Percentiles rank a stretch among this genome's conserved stretches.
Conservation (phyloP, 2,888 invertebrate species). For the Patella depressa region DNA sequence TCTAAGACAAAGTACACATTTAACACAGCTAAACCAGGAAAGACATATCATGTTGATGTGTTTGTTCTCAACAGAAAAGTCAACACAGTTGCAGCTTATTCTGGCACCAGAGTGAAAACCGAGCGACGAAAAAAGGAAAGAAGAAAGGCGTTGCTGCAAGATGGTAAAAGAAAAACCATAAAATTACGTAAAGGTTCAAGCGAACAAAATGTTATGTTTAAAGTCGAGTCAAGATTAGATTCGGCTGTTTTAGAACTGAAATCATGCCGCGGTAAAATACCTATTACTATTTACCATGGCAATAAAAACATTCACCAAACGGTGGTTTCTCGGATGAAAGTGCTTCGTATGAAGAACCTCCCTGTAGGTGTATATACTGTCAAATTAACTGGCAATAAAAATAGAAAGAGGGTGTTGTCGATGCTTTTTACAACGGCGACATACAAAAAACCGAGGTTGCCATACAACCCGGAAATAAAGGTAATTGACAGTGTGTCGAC, state of each 20-base stretch:
- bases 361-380: slow-evolving; percentile 48
- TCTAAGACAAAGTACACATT: slow-evolving; percentile 74
- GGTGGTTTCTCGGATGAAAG: slow-evolving; percentile 45
- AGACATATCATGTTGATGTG: slow-evolving; percentile 75
- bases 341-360: slow-evolving; percentile 46
- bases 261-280: slow-evolving; percentile 49
- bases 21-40: slow-evolving; percentile 72
- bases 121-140: slow-evolving; percentile 32
- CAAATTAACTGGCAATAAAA: slow-evolving; percentile 37
- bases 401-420: slow-evolving; percentile 44
- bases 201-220: slow-evolving; percentile 29
- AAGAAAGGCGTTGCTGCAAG: slow-evolving; percentile 41
- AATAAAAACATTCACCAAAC: slow-evolving; percentile 38
- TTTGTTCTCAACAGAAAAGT: slow-evolving; percentile 75
- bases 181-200: slow-evolving; percentile 28
- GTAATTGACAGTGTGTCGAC: slow-evolving; percentile 60
- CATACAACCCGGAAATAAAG: slow-evolving; percentile 58
- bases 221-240: slow-evolving; percentile 28
- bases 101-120: slow-evolving; percentile 62
- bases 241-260: slow-evolving; percentile 36
- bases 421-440: slow-evolving; percentile 45
- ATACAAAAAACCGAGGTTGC: slow-evolving; percentile 59
- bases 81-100: slow-evolving; percentile 74
- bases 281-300: slow-evolving; percentile 43
- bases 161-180: slow-evolving; percentile 51